Evolutionary conservation across 2,113 vertebrate species (phyloP).

Genomic region (human): DNA sequence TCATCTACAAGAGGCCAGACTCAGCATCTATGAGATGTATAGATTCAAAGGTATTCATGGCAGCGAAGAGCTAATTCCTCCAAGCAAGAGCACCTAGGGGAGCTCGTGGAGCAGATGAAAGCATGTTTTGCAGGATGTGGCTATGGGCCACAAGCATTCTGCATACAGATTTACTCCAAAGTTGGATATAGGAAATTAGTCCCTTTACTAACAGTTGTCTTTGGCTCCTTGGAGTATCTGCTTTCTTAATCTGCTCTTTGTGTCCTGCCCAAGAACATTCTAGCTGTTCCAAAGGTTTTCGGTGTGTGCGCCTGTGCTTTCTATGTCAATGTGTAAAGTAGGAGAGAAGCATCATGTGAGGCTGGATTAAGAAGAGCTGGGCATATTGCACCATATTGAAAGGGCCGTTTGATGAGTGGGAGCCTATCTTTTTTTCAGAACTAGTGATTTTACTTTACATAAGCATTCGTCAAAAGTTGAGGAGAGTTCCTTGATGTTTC

Average conservation of each 20-base stretch:
- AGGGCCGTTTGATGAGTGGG: background rate
- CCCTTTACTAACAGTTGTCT: too few species aligned
- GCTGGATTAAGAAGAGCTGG: too few species aligned
- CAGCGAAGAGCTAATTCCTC: fast-evolving
- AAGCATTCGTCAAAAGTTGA: background rate
- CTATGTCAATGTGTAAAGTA: background rate
- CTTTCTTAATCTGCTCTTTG: background rate
- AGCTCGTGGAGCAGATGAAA: background rate
- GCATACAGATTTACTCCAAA: fast-evolving
- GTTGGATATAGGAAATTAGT: fast-evolving
- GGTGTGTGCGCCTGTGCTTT: too few species aligned
- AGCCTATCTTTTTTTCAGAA: background rate
- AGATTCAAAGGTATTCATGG: background rate
- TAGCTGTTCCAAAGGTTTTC: background rate
- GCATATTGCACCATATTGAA: background rate
- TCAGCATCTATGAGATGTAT: fast-evolving
- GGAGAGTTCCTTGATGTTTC: background rate
- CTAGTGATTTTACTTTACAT: background rate
- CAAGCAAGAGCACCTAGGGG: background rate
- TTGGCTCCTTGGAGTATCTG: too few species aligned
- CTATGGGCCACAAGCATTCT: fast-evolving
- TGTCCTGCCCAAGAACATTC: background rate
- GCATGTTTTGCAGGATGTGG: fast-evolving
- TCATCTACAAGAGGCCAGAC: background rate
- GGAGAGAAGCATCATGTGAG: fast-evolving